These are phyloP conservation scores for Laothoe populi DNA, from an alignment of 2,888 invertebrate species.

Conservation along the genomic window DNA sequence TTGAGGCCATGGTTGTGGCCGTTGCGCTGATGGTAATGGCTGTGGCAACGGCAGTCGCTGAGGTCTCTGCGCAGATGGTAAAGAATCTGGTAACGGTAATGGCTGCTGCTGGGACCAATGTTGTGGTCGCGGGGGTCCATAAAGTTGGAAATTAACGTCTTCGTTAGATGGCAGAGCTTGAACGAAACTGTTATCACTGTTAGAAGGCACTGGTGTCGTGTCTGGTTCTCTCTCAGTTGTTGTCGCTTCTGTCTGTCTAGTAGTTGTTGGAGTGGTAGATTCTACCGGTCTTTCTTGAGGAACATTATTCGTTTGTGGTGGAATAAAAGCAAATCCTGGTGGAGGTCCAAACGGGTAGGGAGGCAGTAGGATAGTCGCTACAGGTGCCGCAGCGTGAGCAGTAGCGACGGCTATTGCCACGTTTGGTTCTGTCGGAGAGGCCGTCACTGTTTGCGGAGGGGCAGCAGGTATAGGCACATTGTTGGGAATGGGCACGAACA, in stretches of 20 bases:
- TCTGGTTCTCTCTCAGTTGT: constrained; percentile 49
- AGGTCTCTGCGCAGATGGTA: constrained; percentile 30
- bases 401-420: constrained; percentile 76
- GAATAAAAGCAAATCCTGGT: constrained; percentile 62
- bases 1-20: constrained; percentile 30
- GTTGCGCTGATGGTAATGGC: constrained; percentile 27
- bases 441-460: constrained; percentile 40
- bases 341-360: constrained; percentile 77
- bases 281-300: constrained; percentile 56
- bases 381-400: constrained; percentile 74
- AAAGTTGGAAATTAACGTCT: constrained; percentile 64
- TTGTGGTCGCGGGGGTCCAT: constrained; percentile 51
- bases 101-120: constrained; percentile 36
- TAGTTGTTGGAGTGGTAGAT: constrained; percentile 60
- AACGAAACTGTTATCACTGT: constrained; percentile 65
- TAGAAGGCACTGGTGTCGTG: constrained; percentile 61
- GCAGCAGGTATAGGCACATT: constrained; percentile 37
- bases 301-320: constrained; percentile 53
- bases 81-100: constrained; percentile 29
- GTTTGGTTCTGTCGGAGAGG: constrained; percentile 55
- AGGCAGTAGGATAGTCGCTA: constrained; percentile 73
- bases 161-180: constrained; percentile 70
- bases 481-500: constrained; percentile 38
- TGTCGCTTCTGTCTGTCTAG: constrained; percentile 36
- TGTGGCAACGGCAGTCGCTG: constrained; percentile 25